Percentiles rank a stretch among this genome's conserved stretches.
Conservation (phyloP, 2,797 vertebrate species). For the Dermochelys coriacea region DNA sequence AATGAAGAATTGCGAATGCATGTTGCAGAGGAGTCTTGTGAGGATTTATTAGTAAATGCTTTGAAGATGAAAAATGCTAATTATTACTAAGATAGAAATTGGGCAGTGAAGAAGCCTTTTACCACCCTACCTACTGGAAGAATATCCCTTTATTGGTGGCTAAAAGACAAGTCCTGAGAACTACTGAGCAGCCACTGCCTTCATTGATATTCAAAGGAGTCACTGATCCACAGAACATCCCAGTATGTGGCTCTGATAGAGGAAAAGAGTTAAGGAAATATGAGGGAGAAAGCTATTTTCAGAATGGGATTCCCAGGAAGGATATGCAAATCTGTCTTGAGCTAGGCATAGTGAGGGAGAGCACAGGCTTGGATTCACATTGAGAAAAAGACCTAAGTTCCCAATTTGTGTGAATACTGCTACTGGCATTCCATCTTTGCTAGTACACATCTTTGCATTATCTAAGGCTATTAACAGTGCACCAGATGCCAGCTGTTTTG, state of each 20-base stretch:
- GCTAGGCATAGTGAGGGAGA: background rate
- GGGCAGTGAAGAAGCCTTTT: background rate
- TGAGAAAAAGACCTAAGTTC: background rate
- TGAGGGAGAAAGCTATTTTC: background rate
- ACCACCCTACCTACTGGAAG: background rate
- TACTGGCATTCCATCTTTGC: background rate
- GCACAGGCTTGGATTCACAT: background rate
- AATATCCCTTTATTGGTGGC: background rate
- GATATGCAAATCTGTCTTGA: background rate
- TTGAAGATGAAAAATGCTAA: background rate
- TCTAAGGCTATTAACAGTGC: background rate
- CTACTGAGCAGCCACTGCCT: background rate
- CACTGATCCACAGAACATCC: background rate
- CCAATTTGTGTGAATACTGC: background rate
- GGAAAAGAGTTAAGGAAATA: background rate
- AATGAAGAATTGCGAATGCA: background rate
- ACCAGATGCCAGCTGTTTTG: background rate
- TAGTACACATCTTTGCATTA: background rate
- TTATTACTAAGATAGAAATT: background rate
- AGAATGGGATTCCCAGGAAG: background rate
- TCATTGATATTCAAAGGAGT: background rate
- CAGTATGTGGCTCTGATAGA: background rate
- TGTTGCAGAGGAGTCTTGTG: slow-evolving; percentile 12
- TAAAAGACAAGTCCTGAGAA: background rate
- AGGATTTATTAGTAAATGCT: slow-evolving; percentile 7